These are phyloP conservation scores for Margaritifera margaritifera DNA, from an alignment of 2,888 invertebrate genomes.

Conservation along the genomic window DNA sequence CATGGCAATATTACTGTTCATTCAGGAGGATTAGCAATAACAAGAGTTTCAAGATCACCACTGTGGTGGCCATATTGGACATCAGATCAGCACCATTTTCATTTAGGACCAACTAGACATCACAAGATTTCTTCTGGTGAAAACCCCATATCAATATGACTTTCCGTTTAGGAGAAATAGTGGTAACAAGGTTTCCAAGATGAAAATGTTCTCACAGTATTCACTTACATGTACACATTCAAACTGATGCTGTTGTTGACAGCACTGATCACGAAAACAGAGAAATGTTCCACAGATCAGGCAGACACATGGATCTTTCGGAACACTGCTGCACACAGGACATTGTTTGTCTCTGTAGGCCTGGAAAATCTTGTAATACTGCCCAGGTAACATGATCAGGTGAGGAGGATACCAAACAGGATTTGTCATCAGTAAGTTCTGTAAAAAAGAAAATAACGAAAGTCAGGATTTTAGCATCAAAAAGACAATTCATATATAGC, in stretches of 20 bases:
- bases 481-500: not conserved
- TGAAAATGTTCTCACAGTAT: no score
- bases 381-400: slow-evolving; percentile 87
- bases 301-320: slow-evolving; percentile 93
- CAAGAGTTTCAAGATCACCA: no score
- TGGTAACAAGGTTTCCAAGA: no score
- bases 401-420: slow-evolving; percentile 80
- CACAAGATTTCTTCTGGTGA: no score
- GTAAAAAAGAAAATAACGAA: slow-evolving; percentile 17
- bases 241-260: slow-evolving; percentile 80
- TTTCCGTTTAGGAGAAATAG: no score
- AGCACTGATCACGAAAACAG: slow-evolving; percentile 79
- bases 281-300: slow-evolving; percentile 93
- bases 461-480: not conserved
- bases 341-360: slow-evolving; percentile 94
- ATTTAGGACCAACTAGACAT: no score
- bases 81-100: no score
- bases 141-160: no score
- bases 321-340: slow-evolving; percentile 89
- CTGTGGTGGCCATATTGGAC: no score
- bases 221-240: slow-evolving; percentile 85
- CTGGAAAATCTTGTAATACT: slow-evolving; percentile 93
- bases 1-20: no score
- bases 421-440: slow-evolving; percentile 58
- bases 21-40: no score